A percentile compares a stretch with the other conserved stretches of the same genome.
Evolutionary conservation across 2,888 invertebrate genomes (phyloP).

Genomic region (Thymelicus acteon): DNA sequence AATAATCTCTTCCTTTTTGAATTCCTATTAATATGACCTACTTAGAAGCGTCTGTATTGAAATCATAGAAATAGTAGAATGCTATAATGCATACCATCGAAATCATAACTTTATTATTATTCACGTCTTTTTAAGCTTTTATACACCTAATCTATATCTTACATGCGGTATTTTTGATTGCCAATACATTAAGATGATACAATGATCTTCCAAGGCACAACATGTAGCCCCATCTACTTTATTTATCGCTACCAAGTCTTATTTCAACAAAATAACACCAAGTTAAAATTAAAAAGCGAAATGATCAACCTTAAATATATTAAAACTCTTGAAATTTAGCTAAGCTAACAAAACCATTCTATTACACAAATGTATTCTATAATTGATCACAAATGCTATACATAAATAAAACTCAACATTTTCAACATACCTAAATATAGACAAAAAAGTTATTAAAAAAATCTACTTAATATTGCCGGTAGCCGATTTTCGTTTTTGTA

Average conservation of each 20-base stretch:
- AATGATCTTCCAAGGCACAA: neutral
- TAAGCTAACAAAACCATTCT: constrained; percentile 7
- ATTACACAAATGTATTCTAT: neutral
- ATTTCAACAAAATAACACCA: neutral
- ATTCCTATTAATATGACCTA: too few species aligned
- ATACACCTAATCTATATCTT: neutral
- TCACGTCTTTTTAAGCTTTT: neutral
- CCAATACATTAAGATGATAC: neutral
- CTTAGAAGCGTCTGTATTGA: too few species aligned
- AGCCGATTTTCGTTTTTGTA: too few species aligned
- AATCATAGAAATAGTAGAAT: too few species aligned
- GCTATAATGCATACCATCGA: too few species aligned
- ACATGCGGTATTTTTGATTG: neutral
- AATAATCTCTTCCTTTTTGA: too few species aligned
- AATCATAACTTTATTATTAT: too few species aligned
- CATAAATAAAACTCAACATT: neutral
- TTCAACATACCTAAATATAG: neutral
- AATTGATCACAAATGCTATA: constrained; percentile 1
- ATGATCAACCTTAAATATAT: neutral
- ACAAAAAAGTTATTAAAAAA: too few species aligned
- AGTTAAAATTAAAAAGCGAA: constrained; percentile 1
- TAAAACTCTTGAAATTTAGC: constrained; percentile 5
- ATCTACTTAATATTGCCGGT: neutral
- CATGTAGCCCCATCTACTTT: neutral
- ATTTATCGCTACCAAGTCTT: neutral